Evolutionary conservation across 2,888 invertebrate species (phyloP), one percentile per base, ranked within the genome.

Genomic region (Electrophaes corylata): DNA sequence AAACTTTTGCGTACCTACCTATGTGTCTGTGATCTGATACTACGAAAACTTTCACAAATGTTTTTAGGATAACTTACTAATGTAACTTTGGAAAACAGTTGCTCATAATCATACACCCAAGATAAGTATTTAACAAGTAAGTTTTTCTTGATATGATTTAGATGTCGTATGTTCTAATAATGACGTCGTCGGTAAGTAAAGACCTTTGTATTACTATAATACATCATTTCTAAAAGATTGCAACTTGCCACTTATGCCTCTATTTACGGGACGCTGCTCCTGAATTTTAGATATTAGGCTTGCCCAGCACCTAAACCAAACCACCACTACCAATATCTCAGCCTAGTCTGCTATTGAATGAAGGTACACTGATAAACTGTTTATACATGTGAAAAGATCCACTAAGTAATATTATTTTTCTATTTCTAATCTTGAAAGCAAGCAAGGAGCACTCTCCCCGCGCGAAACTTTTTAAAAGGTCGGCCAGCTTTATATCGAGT

Each of bases 1-100:
- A 55, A 55, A 55, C 48, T 55, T 55, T 47, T 43, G 19, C 43
- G 18, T 47, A n/a, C n/a, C n/a, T n/a, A n/a, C n/a, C n/a, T n/a
- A 19, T 31, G 29, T 46, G 40, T 40, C 12, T 47, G 40, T 47
- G 29, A 54, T 47, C 41, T 40, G 41, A 35, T 48, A 48, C 48
- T 43, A 43, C 26, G 35, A 41, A 54, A 44, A 44, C 39, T 49
- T 49, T 49, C n/a, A 39, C 31, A 44, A 44, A 56, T 29, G 19
- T 29, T 48, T 29, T 49, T 23, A 16, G 18, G 19, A 44, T 48
- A 46, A 37, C 26, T 41, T 26, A 48, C 16, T 31, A 31, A 47
- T 46, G 45, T 47, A 29, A 33, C n/a, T 35, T 23, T 23, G 19
- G 4, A 5, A 16, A 51, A 19, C 29, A 29, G 10, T 47, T 23